A percentile compares a stretch with the other conserved stretches of the same genome.
phyloP scores from a whole-genome alignment of 2,888 invertebrate genomes.

The Ochropacha duplaris region DNA sequence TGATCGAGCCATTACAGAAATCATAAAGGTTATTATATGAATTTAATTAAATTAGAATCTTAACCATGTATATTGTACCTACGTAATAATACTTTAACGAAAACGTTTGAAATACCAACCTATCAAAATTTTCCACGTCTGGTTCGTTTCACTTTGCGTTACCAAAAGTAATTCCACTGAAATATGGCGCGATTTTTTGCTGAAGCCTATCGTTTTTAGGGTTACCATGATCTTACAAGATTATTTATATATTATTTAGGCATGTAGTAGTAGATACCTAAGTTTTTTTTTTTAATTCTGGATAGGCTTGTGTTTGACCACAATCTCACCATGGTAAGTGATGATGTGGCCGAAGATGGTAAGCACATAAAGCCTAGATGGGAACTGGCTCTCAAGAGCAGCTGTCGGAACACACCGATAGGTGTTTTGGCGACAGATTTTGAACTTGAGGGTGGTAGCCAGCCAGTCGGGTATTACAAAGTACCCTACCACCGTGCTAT shows the following conservation, averaged over 20 bases:
- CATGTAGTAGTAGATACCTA: no score
- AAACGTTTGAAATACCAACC: background rate
- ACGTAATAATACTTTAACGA: background rate
- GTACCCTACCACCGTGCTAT: no score
- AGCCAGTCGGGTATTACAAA: no score
- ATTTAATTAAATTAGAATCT: background rate
- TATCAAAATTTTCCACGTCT: conserved; percentile 2
- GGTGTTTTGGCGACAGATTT: no score
- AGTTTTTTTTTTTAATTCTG: no score
- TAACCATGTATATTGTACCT: background rate
- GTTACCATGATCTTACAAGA: background rate
- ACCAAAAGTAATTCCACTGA: conserved; percentile 5
- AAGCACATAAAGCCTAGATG: no score
- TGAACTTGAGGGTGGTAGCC: no score
- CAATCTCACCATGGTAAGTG: no score
- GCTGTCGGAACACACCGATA: no score
- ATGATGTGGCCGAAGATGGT: no score
- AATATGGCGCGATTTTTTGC: background rate
- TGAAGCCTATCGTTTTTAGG: background rate
- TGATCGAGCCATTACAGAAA: background rate
- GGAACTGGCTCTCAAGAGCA: no score
- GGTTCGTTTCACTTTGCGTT: conserved; percentile 3
- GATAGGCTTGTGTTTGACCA: no score
- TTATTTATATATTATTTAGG: background rate
- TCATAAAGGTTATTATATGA: background rate